These are phyloP conservation scores for Aurelia sp. DNA, from an alignment of 30 jellyfish, hydroid and myxozoan genomes.

Conservation along the genomic window DNA sequence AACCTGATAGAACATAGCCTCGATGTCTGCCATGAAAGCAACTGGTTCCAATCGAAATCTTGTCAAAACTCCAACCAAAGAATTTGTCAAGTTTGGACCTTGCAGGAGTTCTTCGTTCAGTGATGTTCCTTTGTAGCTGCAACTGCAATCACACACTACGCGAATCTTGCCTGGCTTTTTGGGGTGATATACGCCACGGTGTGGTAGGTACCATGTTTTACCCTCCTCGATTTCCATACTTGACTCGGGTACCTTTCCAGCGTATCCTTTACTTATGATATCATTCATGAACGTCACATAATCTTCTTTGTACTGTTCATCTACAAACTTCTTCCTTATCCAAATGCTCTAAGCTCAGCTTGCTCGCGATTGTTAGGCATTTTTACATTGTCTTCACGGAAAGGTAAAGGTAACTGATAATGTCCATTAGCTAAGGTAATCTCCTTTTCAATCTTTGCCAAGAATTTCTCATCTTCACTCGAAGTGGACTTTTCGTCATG, in stretches of 20 bases:
- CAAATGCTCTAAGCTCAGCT: slow-evolving; percentile 31
- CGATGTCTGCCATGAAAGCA: too few species aligned
- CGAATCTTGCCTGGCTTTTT: slow-evolving; percentile 41
- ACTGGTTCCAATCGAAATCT: slow-evolving; percentile 24
- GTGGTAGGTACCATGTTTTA: slow-evolving; percentile 30
- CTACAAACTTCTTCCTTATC: slow-evolving; percentile 16
- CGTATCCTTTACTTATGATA: slow-evolving; percentile 27
- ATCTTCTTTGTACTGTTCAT: slow-evolving; percentile 12
- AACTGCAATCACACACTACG: slow-evolving; percentile 57
- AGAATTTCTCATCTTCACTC: too few species aligned
- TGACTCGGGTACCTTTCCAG: slow-evolving; percentile 28
- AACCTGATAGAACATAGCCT: slow-evolving; percentile 10
- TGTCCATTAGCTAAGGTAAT: too few species aligned
- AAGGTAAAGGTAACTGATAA: too few species aligned
- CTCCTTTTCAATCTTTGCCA: too few species aligned
- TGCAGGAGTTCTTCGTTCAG: not conserved
- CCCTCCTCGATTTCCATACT: slow-evolving; percentile 12
- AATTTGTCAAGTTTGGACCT: slow-evolving; percentile 11
- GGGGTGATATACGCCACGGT: slow-evolving; percentile 24
- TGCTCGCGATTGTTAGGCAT: slow-evolving; percentile 29
- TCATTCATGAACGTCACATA: slow-evolving; percentile 43
- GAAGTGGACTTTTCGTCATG: too few species aligned
- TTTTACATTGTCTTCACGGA: slow-evolving; percentile 8
- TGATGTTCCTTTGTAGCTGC: slow-evolving; percentile 19
- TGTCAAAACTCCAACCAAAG: slow-evolving; percentile 28